phyloP scores from a whole-genome alignment of 2,888 invertebrate genomes.

The Melieria picta region DNA sequence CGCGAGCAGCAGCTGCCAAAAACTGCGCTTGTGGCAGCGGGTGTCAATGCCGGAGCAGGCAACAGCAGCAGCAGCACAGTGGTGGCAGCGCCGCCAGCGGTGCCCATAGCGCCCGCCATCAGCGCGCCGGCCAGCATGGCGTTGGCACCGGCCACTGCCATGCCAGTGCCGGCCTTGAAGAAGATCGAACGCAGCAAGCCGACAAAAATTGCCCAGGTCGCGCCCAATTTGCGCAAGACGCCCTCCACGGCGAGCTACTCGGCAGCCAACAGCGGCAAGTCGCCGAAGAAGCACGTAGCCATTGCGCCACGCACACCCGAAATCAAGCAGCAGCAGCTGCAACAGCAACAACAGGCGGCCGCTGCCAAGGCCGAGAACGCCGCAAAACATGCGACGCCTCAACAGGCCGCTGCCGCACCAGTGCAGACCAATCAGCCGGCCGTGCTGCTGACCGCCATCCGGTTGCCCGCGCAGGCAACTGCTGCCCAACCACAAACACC shows the following conservation, averaged over 20 bases:
- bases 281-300: slow-evolving; percentile 66
- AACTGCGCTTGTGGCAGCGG: slow-evolving; percentile 4
- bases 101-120: slow-evolving; percentile 28
- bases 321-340: slow-evolving; percentile 58
- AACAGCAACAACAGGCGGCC: slow-evolving; percentile 46
- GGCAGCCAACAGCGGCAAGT: slow-evolving; percentile 53
- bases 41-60: background rate
- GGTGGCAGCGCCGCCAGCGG: slow-evolving; percentile 26
- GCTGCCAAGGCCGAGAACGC: slow-evolving; percentile 31
- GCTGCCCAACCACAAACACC: slow-evolving; percentile 57
- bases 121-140: slow-evolving; percentile 30
- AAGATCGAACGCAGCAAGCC: slow-evolving; percentile 66
- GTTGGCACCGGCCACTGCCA: slow-evolving; percentile 25
- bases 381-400: slow-evolving; percentile 14
- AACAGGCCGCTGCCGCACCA: slow-evolving; percentile 8
- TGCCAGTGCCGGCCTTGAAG: slow-evolving; percentile 63
- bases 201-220: slow-evolving; percentile 65
- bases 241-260: slow-evolving; percentile 46
- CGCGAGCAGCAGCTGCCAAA: background rate
- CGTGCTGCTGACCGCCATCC: slow-evolving; percentile 70
- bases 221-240: slow-evolving; percentile 64
- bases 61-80: slow-evolving; percentile 11
- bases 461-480: slow-evolving; percentile 65
- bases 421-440: slow-evolving; percentile 59
- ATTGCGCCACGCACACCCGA: slow-evolving; percentile 65